Conservation (phyloP, 2,797 vertebrate species). For the Halcyon badia region DNA sequence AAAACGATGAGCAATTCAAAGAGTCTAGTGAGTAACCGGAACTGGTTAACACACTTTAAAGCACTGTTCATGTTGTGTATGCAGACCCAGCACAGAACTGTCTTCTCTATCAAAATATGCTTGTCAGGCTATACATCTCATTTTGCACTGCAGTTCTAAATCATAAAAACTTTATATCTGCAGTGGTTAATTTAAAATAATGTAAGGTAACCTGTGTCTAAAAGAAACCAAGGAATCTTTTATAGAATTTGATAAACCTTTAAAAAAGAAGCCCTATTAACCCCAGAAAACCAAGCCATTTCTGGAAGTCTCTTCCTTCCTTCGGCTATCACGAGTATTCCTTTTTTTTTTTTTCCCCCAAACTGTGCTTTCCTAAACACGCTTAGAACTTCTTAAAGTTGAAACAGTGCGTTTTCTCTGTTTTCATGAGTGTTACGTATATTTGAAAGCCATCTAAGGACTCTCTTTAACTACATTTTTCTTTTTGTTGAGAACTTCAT, state of each 20-base stretch:
- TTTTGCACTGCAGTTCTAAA: background rate
- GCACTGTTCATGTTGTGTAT: background rate
- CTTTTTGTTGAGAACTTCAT: background rate
- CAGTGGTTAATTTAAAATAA: background rate
- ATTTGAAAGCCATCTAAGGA: constrained; percentile 11
- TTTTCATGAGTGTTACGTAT: background rate
- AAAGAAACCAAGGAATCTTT: background rate
- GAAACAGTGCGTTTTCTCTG: background rate
- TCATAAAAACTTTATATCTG: background rate
- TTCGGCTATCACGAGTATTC: too few species aligned
- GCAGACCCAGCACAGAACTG: background rate
- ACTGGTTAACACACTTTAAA: background rate
- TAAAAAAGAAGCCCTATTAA: background rate
- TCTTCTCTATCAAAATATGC: background rate
- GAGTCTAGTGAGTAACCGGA: background rate
- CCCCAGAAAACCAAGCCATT: background rate
- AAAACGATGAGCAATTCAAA: background rate
- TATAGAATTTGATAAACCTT: background rate
- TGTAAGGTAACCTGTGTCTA: background rate
- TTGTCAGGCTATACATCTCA: background rate
- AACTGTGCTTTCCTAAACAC: background rate
- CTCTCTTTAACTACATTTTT: background rate
- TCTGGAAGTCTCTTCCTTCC: background rate
- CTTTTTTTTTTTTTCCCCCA: background rate
- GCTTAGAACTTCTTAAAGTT: background rate